Evolutionary conservation across 2,797 vertebrate genomes (phyloP).

Genomic region (Pogonophryne albipinna): DNA sequence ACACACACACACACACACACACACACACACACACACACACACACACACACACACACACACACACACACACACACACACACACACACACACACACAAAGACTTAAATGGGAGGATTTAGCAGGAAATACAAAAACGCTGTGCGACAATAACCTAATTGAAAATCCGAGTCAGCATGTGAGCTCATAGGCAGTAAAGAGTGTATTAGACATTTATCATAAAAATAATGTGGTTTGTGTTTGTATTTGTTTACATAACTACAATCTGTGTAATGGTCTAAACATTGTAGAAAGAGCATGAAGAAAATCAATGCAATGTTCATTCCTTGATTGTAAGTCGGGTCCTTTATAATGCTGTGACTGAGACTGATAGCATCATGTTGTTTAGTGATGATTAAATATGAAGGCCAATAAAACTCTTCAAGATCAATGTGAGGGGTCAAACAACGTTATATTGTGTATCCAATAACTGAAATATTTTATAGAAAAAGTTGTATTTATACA

Average conservation of each 20-base stretch:
- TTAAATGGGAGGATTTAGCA: constrained; percentile 49
- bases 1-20: too few species aligned
- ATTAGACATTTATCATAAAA: constrained; percentile 65
- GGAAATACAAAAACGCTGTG: constrained; percentile 41
- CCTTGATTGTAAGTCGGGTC: constrained; percentile 51
- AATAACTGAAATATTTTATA: neutral
- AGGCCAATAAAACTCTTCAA: constrained; percentile 37
- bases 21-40: constrained; percentile 8
- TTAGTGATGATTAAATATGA: constrained; percentile 45
- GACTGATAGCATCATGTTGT: constrained; percentile 21
- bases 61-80: constrained; percentile 31
- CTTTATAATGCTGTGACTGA: constrained; percentile 25
- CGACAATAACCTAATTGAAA: constrained; percentile 67
- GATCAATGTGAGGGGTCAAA: constrained; percentile 36
- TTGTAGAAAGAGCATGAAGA: constrained; percentile 32
- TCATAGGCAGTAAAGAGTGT: constrained; percentile 56
- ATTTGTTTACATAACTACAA: constrained; percentile 66
- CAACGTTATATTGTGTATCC: constrained; percentile 19
- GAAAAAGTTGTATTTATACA: neutral
- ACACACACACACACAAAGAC: constrained; percentile 21
- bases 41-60: constrained; percentile 18
- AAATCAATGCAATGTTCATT: constrained; percentile 70
- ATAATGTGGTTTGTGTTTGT: constrained; percentile 44
- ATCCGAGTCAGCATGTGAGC: constrained; percentile 59
- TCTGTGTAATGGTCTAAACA: constrained; percentile 61